Evolutionary conservation across 2,888 invertebrate genomes (phyloP).

Genomic region (Drosophila neotestacea): DNA sequence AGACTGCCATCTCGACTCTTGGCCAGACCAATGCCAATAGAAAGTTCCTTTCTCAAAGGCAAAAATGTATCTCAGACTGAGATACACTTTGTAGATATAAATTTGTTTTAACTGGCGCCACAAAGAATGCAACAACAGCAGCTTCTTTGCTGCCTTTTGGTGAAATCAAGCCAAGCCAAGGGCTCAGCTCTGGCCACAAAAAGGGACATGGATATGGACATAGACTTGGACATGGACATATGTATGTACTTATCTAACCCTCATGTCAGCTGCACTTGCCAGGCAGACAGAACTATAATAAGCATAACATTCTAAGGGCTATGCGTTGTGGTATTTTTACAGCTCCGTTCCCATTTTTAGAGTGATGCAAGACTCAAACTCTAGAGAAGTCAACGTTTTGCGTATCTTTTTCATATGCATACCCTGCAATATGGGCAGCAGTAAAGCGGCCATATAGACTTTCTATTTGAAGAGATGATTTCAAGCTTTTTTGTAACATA

Average conservation of each 20-base stretch:
- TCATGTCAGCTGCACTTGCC: conserved; percentile 34
- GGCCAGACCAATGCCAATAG: conserved; percentile 4
- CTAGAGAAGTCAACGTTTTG: conserved; percentile 34
- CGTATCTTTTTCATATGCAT: conserved; percentile 22
- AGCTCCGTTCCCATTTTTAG: conserved; percentile 37
- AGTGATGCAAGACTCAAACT: conserved; percentile 38
- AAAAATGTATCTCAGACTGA: conserved; percentile 13
- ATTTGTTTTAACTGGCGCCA: conserved; percentile 48
- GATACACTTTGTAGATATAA: conserved; percentile 23
- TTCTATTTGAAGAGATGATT: too few species aligned
- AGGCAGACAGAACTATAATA: conserved; percentile 31
- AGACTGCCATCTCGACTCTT: neutral
- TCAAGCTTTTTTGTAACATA: too few species aligned
- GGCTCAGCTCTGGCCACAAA: conserved; percentile 9
- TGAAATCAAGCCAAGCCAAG: conserved; percentile 21
- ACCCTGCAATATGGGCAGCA: neutral
- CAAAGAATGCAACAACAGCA: conserved; percentile 23
- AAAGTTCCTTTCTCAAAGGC: conserved; percentile 6
- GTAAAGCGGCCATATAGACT: neutral
- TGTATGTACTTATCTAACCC: conserved; percentile 41
- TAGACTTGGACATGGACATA: neutral
- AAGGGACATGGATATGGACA: neutral
- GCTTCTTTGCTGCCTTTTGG: conserved; percentile 22
- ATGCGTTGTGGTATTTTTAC: conserved; percentile 44
- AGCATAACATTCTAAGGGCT: conserved; percentile 41